Percentiles rank a stretch among this genome's conserved stretches.
Evolutionary conservation across 2,888 invertebrate genomes (phyloP).

Genomic region (Saturnia japonica): DNA sequence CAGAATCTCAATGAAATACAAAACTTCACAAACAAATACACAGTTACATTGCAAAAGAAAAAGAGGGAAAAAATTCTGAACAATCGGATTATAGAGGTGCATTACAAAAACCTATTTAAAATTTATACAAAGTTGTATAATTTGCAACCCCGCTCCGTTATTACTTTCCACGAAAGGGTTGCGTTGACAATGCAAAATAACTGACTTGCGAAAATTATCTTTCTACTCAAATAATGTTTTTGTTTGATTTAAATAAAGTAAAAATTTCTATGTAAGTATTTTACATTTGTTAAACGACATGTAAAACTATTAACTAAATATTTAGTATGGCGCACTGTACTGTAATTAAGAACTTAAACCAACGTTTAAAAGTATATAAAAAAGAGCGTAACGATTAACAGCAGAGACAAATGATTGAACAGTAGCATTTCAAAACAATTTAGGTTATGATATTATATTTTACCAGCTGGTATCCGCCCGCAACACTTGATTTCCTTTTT

Average conservation of each 20-base stretch:
- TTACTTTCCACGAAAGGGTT: constrained; percentile 3
- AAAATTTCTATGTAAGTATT: neutral
- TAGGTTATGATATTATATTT: too few species aligned
- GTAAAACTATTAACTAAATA: neutral
- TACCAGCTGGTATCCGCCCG: too few species aligned
- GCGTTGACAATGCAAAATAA: constrained; percentile 12
- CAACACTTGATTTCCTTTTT: too few species aligned
- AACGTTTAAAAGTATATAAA: too few species aligned
- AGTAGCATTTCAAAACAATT: too few species aligned
- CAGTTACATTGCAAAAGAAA: neutral
- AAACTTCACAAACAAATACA: neutral
- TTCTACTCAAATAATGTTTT: neutral
- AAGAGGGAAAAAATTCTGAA: neutral
- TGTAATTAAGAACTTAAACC: neutral
- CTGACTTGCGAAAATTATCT: constrained; percentile 6
- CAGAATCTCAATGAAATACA: neutral
- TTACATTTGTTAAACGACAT: neutral
- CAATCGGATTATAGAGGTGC: neutral
- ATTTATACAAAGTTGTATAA: constrained; percentile 5
- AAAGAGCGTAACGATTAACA: too few species aligned
- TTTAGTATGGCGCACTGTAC: neutral
- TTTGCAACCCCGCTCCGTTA: neutral
- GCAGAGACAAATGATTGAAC: too few species aligned
- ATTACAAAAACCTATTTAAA: neutral
- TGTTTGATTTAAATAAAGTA: neutral